A percentile compares a stretch with the other conserved stretches of the same genome.
phyloP scores from a whole-genome alignment of 2,888 invertebrate genomes.

The Lamellibrachia columna region DNA sequence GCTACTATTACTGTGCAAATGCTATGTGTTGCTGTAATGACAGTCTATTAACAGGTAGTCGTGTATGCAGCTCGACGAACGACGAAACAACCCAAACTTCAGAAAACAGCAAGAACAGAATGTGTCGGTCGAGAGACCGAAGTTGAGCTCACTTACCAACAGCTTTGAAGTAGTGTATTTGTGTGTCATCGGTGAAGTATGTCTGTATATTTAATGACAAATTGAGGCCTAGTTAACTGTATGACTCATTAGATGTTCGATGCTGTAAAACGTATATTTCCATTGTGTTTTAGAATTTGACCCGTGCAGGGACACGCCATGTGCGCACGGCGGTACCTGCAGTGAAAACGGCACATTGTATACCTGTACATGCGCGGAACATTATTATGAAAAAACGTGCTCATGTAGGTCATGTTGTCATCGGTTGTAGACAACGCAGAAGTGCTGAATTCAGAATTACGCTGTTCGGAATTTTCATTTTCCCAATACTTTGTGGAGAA shows the following conservation, averaged over 20 bases:
- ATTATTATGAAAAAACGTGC: not conserved
- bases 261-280: not conserved
- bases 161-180: no score
- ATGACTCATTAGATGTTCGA: not conserved
- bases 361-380: not conserved
- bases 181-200: no score
- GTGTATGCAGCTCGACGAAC: no score
- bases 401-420: not conserved
- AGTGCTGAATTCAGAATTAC: not conserved
- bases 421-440: not conserved
- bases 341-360: not conserved
- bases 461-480: not conserved
- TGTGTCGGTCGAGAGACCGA: no score
- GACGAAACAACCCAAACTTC: no score
- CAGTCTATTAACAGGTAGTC: no score
- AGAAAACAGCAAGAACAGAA: no score
- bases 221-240: no score
- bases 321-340: not conserved
- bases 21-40: not conserved
- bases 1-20: not conserved
- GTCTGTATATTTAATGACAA: no score
- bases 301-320: not conserved
- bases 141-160: no score
- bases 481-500: no score
- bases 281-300: not conserved